A percentile compares a stretch with the other conserved stretches of the same genome.
Conservation (phyloP, 2,888 invertebrate genomes). For the Ophion ellenae region DNA sequence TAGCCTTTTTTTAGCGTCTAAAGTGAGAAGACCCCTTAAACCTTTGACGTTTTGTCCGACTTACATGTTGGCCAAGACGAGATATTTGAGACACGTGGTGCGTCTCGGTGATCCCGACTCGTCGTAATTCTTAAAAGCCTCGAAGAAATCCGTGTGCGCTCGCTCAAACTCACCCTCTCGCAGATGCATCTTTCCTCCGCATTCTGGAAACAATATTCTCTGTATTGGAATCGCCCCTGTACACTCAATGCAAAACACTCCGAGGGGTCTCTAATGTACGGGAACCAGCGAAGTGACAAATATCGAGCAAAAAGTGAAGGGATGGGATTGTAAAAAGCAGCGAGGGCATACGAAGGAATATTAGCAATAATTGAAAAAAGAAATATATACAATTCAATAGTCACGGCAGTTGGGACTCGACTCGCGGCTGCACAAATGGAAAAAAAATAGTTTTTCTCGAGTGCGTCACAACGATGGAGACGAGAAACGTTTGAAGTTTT, state of each 20-base stretch:
- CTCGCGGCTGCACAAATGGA: no score
- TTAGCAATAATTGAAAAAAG: no score
- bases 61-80: conserved; percentile 99
- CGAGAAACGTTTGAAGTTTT: no score
- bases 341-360: no score
- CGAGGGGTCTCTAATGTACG: neutral
- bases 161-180: conserved; percentile 99
- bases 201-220: conserved; percentile 87
- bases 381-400: no score
- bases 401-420: no score
- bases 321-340: no score
- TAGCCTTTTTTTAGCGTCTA: no score
- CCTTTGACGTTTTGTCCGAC: conserved; percentile 76
- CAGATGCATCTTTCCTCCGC: conserved; percentile 99
- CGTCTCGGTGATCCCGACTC: conserved; percentile 98
- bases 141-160: conserved; percentile 99
- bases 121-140: conserved; percentile 99
- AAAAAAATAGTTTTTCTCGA: no score
- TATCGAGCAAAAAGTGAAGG: no score
- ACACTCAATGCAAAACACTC: no score
- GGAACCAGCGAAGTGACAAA: neutral
- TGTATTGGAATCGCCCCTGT: neutral
- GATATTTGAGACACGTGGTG: conserved; percentile 98
- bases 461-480: no score
- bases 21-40: neutral